These are phyloP conservation scores for Ceratoteleas bidentatus DNA, from an alignment of 1,140 invertebrate species.

Conservation along the genomic window DNA sequence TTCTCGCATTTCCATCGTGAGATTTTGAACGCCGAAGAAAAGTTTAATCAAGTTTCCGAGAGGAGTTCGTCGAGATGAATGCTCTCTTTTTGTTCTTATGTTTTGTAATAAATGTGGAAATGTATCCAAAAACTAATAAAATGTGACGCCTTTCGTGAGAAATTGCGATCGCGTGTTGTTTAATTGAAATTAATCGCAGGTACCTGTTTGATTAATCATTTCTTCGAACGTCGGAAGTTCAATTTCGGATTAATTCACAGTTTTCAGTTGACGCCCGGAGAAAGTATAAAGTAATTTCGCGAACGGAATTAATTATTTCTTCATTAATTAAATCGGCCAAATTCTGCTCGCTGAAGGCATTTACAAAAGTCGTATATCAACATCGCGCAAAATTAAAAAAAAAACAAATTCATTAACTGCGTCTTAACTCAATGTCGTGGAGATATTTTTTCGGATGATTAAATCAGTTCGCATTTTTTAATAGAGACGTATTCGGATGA, in stretches of 20 bases:
- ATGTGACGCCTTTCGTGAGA: conserved; percentile 7
- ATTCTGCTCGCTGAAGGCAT: no score
- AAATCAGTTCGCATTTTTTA: no score
- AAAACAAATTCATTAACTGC: no score
- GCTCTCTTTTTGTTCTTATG: neutral
- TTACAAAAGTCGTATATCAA: no score
- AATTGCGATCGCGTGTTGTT: conserved; percentile 29
- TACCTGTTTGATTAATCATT: conserved; percentile 21
- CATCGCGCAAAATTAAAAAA: no score
- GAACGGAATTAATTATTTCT: conserved; percentile 7
- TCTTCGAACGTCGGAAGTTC: conserved; percentile 8
- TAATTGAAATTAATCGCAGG: conserved; percentile 46
- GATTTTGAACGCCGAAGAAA: no score
- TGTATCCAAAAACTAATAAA: conserved; percentile 1
- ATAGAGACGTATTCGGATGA: no score
- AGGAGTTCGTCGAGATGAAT: neutral
- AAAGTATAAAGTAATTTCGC: conserved; percentile 15
- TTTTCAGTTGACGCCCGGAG: conserved; percentile 16
- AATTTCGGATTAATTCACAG: conserved; percentile 24
- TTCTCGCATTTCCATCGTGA: no score
- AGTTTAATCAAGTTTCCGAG: no score
- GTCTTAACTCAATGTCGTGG: no score
- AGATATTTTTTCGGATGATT: no score
- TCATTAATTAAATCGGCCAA: no score
- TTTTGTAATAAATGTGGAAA: neutral